Evolutionary conservation across 2,113 vertebrate species (phyloP), one percentile per base, ranked within the genome.

Genomic region (Lepidiolamprologus cunningtoni): DNA sequence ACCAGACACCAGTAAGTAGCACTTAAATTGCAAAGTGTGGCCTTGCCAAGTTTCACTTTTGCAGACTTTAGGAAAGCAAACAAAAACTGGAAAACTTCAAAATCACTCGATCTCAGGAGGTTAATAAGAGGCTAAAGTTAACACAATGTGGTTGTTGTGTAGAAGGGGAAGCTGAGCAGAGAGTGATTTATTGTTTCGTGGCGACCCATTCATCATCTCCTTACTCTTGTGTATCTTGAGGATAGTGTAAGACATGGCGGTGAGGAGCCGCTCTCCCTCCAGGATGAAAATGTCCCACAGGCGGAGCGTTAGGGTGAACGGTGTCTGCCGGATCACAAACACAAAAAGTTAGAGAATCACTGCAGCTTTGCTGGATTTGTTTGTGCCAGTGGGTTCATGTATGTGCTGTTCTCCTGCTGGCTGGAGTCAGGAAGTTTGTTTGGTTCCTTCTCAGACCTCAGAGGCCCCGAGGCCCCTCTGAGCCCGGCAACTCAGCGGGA

Each of bases 251-350:
- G 97, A 96, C 97, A 97, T 97, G 88, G 97, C 97, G 0, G 96
- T 97, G 91, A 98, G 96, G 26, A 97, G 94, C 4, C 93, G 90
- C 90, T 98, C 97, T 9, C 97, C 97, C 86, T 98, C 98, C 92
- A 98, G 94, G 84, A 98, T 97, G 93, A 97, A 98, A 87, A 98
- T 96, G 80, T 98, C 97, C 97, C 97, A 98, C 8, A 98, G 93
- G 4, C 97, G 96, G 35, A 97, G 94, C 7, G 97, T 98, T 89
- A 98, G 95, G 2, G 97, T 97, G 93, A 97, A 97, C 1, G 97
- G 97, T 1, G 97, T 98, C 97, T 98, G 94, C 82, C 42, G 80
- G 26, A 53, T 79, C 28, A 82, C 82, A 79, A 35, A 76, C 79
- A 89, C 73, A 82, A 52, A 33, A 42, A 13, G 81, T 82, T 80